Conservation (phyloP, 2,113 vertebrate species). For the Tachysurus vachellii region DNA sequence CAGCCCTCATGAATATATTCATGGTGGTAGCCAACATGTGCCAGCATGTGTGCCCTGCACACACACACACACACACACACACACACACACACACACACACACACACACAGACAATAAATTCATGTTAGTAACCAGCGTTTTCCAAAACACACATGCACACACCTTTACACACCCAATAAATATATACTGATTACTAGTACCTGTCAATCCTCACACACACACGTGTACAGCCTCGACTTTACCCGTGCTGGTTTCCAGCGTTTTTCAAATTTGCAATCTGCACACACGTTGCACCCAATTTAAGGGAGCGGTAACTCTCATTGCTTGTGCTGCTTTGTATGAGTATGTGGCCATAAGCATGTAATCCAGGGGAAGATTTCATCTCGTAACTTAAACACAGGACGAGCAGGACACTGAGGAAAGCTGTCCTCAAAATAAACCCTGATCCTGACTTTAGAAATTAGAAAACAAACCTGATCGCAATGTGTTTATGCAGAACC, state of each 20-base stretch:
- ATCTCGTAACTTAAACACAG: neutral
- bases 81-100: neutral
- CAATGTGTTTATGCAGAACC: neutral
- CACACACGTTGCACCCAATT: slow-evolving; percentile 12
- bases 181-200: neutral
- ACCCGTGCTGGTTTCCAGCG: neutral
- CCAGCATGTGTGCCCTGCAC: slow-evolving; percentile 12
- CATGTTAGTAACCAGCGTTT: slow-evolving; percentile 3
- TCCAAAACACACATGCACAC: slow-evolving; percentile 24
- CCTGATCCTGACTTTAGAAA: neutral
- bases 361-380: neutral
- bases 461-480: neutral
- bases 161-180: neutral
- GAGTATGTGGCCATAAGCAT: neutral
- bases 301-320: slow-evolving; percentile 11
- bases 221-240: neutral
- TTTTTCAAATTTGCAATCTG: slow-evolving; percentile 5
- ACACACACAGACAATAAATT: neutral
- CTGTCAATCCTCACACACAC: neutral
- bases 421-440: neutral
- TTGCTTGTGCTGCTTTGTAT: neutral
- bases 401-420: neutral
- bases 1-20: slow-evolving; percentile 47
- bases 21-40: slow-evolving; percentile 42
- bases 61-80: neutral